phyloP scores from a whole-genome alignment of 2,113 vertebrate species.

The Rhynchopsitta pachyrhyncha region DNA sequence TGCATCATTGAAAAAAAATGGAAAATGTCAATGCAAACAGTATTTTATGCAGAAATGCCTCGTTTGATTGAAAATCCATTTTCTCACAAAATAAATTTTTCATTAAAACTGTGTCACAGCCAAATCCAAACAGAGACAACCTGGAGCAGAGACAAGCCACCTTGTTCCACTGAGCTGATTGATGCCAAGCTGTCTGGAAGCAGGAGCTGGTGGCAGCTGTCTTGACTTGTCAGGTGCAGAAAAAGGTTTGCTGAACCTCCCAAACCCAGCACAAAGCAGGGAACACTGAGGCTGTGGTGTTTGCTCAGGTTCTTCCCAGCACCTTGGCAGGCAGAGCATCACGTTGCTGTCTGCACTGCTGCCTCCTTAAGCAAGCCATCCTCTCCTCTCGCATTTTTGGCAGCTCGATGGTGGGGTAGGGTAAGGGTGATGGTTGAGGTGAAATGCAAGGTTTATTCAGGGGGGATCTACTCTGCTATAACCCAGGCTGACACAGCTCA shows the following conservation, averaged over 20 bases:
- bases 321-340: neutral
- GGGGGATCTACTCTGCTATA: neutral
- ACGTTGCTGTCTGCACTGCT: neutral
- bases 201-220: slow-evolving; percentile 2
- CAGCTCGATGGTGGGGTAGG: neutral
- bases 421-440: neutral
- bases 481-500: neutral
- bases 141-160: slow-evolving; percentile 3
- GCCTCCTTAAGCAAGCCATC: neutral
- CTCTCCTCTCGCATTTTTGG: neutral
- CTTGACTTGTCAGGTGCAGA: neutral
- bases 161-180: neutral
- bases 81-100: slow-evolving; percentile 50
- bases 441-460: neutral
- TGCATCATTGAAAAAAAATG: neutral
- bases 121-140: slow-evolving; percentile 24
- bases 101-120: slow-evolving; percentile 37
- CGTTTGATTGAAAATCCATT: slow-evolving; percentile 52
- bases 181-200: neutral
- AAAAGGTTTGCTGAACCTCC: neutral
- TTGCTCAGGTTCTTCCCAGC: neutral
- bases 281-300: neutral
- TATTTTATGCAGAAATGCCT: slow-evolving; percentile 40
- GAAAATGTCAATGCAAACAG: slow-evolving; percentile 31
- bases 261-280: neutral